Percentiles rank a stretch among this genome's conserved stretches.
Conservation (phyloP, 2,113 vertebrate genomes). For the Hydrochoerus hydrochaeris region DNA sequence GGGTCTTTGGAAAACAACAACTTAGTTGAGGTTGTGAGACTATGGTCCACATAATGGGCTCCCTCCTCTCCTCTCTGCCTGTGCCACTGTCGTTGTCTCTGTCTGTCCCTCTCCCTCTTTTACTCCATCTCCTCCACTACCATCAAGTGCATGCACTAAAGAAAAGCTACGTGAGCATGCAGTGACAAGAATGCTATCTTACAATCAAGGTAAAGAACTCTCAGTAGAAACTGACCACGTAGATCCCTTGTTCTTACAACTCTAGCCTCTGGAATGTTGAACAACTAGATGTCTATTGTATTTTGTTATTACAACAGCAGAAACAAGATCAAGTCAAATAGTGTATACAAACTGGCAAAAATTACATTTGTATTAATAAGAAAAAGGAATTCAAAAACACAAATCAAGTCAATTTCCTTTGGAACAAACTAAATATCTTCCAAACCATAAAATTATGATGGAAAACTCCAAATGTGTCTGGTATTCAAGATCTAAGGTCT, state of each 20-base stretch:
- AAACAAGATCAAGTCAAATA: background rate
- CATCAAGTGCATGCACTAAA: background rate
- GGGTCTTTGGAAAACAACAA: background rate
- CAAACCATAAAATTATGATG: background rate
- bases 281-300: background rate
- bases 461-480: background rate
- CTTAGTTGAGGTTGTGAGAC: background rate
- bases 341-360: background rate
- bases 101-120: too few relatives aligned
- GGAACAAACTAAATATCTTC: background rate
- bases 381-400: background rate
- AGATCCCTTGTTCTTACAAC: background rate
- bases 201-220: background rate
- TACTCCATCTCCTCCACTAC: background rate
- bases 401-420: background rate
- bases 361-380: background rate
- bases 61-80: background rate
- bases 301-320: background rate
- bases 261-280: background rate
- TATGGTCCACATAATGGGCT: background rate
- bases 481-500: background rate
- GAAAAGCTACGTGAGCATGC: background rate
- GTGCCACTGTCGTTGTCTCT: background rate
- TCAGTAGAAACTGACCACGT: background rate
- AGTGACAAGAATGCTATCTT: background rate